phyloP scores from a whole-genome alignment of 2,888 invertebrate species.

The Abrostola triplasia region DNA sequence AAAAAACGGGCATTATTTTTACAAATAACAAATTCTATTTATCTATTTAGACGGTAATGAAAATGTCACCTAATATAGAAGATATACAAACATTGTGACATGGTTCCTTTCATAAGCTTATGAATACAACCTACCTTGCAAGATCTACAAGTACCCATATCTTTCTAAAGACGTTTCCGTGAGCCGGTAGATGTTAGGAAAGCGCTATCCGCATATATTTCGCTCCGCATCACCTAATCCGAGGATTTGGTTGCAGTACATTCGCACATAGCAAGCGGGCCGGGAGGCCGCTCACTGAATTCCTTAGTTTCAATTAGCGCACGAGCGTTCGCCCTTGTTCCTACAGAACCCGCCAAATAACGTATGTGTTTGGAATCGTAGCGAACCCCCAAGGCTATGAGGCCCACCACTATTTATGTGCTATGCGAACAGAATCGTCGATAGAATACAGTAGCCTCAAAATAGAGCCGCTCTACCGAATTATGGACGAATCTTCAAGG shows the following conservation, averaged over 20 bases:
- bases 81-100: no score
- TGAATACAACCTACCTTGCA: no score
- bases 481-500: slow-evolving; percentile 37
- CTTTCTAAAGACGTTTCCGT: not conserved
- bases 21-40: no score
- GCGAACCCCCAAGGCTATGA: slow-evolving; percentile 46
- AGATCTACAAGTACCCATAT: no score
- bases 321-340: slow-evolving; percentile 50
- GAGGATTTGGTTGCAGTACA: slow-evolving; percentile 40
- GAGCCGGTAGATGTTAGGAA: not conserved
- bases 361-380: slow-evolving; percentile 56
- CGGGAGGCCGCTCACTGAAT: slow-evolving; percentile 49
- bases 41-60: no score
- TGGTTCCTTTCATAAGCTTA: no score
- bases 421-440: slow-evolving; percentile 54
- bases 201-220: slow-evolving; percentile 7
- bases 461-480: slow-evolving; percentile 29
- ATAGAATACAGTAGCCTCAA: slow-evolving; percentile 32
- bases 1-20: no score
- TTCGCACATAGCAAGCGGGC: slow-evolving; percentile 25
- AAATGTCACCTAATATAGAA: no score
- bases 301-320: slow-evolving; percentile 60
- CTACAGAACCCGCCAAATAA: slow-evolving; percentile 50
- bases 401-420: slow-evolving; percentile 55
- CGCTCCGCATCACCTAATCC: slow-evolving; percentile 26